A percentile compares a stretch with the other conserved stretches of the same genome.
Evolutionary conservation across 1,140 invertebrate species (phyloP).

Genomic region (Frieseomelitta varia): DNA sequence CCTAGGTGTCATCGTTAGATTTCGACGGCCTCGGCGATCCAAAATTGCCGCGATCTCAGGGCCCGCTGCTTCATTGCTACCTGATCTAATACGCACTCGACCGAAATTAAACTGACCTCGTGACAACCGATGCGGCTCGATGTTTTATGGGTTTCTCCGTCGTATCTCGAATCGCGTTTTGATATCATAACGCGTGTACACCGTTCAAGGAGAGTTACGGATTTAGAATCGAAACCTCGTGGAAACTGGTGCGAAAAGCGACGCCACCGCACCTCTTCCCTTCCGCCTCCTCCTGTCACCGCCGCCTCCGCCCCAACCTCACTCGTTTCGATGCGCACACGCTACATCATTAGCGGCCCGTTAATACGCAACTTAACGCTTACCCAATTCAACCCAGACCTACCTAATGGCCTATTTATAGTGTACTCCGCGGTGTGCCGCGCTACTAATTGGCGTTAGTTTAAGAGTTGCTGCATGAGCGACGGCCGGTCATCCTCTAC

Average conservation of each 20-base stretch:
- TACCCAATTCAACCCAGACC: conserved; percentile 66
- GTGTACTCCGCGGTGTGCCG: conserved; percentile 32
- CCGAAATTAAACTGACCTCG: conserved; percentile 39
- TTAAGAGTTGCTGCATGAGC: conserved; percentile 48
- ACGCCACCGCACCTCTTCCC: neutral
- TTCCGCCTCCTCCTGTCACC: neutral
- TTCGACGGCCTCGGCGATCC: neutral
- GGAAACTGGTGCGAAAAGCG: neutral
- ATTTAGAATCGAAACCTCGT: conserved; percentile 19
- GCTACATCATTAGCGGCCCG: conserved; percentile 48
- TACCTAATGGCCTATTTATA: conserved; percentile 66
- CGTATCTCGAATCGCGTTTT: neutral
- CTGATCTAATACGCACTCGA: neutral
- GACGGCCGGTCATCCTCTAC: conserved; percentile 42
- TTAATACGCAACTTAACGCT: conserved; percentile 61
- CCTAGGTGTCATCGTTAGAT: neutral
- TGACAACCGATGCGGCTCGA: neutral
- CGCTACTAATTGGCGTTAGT: conserved; percentile 65
- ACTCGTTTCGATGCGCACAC: neutral
- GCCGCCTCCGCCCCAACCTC: neutral
- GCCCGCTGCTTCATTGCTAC: neutral
- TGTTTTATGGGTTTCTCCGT: conserved; percentile 2
- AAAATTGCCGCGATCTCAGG: neutral
- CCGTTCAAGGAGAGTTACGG: no score
- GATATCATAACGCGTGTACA: neutral